Evolutionary conservation across 1,140 invertebrate species (phyloP).

Genomic region (Drosophila malerkotliana): DNA sequence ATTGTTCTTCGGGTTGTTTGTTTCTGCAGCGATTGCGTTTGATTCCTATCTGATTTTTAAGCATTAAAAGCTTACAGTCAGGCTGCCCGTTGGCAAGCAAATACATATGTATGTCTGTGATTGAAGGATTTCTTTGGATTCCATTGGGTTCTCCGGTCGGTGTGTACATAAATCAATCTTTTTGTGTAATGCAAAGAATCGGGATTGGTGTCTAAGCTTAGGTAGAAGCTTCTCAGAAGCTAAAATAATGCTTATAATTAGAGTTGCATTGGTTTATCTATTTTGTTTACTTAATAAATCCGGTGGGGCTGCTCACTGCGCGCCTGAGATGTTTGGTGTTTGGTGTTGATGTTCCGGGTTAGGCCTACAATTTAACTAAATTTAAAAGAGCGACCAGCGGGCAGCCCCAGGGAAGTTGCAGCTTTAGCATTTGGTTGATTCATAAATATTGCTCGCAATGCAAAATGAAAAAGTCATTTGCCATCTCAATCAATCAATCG

Average conservation of each 20-base stretch:
- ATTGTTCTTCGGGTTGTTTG: slow-evolving; percentile 33
- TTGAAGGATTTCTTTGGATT: slow-evolving; percentile 15
- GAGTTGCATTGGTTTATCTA: slow-evolving; percentile 23
- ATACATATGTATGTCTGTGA: slow-evolving; percentile 47
- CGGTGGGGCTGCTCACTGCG: slow-evolving; percentile 18
- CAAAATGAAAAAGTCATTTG: slow-evolving; percentile 59
- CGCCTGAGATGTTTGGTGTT: neutral
- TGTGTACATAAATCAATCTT: slow-evolving; percentile 19
- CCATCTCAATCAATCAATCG: slow-evolving; percentile 29
- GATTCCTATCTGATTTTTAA: slow-evolving; percentile 59
- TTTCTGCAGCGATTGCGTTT: slow-evolving; percentile 63
- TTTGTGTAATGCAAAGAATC: slow-evolving; percentile 25
- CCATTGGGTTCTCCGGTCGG: neutral
- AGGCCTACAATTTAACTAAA: slow-evolving; percentile 11
- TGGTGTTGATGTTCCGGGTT: neutral
- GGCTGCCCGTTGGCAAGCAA: slow-evolving; percentile 57
- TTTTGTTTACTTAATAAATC: slow-evolving; percentile 8
- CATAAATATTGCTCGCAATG: slow-evolving; percentile 50
- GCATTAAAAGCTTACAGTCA: slow-evolving; percentile 63
- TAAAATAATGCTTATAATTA: slow-evolving; percentile 54
- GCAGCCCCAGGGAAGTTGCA: neutral
- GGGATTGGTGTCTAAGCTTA: slow-evolving; percentile 49
- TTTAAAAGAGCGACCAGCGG: slow-evolving; percentile 3
- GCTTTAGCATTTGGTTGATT: slow-evolving; percentile 21
- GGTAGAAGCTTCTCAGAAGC: slow-evolving; percentile 70